Evolutionary conservation across 1,140 invertebrate species (phyloP), one percentile per base, ranked within the genome.

Genomic region (Protaetia brevitarsis): DNA sequence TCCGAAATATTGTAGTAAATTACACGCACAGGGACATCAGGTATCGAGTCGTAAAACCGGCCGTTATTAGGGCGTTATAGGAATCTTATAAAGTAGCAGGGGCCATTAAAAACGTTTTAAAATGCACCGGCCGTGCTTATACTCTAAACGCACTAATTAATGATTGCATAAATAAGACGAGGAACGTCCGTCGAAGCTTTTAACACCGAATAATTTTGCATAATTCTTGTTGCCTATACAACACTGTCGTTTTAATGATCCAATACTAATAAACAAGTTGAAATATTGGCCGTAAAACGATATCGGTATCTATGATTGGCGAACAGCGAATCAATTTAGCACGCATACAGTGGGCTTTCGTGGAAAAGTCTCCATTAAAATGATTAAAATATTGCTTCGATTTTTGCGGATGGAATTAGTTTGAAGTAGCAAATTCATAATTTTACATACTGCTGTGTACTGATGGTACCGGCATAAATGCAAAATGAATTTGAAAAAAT

Each of bases 151-250:
- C 41, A 51, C 41, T 51, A 51, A 51, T 51, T 51, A 51, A 51
- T 51, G 41, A 51, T 51, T 51, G 41, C 21, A 51, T 51, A 51
- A 51, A 51, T 51, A 51, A 51, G 41, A 51, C 11, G 41, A 23
- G 19, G 41, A 51, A 51, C 41, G 41, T 51, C 41, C 41, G 19
- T 16, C 41, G 41, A 51, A 51, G 41, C 41, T 51, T 51, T 51
- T 51, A 51, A 51, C 41, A 51, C 41, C 41, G 41, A 51, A 51
- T 51, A 51, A 51, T 51, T 51, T 51, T 51, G 41, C 41, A 51
- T 51, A 51, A 51, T 19, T 51, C 41, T 51, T 8, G 41, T 19
- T 51, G 41, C 41, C 41, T 19, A 3, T 51, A 51, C 41, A 51
- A 19, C 19, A 23, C 41, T 51, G 19, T 51, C 41, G 41, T 19